Evolutionary conservation across 1,140 invertebrate species (phyloP).

Genomic region (Manduca sexta): DNA sequence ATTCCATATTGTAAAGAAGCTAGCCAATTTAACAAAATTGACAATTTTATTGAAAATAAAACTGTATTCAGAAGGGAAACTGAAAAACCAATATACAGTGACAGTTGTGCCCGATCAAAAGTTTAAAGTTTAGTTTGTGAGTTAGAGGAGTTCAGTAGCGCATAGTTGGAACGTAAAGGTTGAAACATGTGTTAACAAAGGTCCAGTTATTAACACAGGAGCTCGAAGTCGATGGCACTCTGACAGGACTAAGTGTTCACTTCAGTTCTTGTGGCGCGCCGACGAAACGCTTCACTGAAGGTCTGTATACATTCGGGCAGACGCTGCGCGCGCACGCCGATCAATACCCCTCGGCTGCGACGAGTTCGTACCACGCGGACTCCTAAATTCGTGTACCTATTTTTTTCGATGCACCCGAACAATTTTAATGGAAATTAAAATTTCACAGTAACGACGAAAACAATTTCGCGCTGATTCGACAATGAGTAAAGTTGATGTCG

Average conservation of each 20-base stretch:
- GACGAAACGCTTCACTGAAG: conserved; percentile 52
- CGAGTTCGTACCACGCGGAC: conserved; percentile 49
- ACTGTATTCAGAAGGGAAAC: no score
- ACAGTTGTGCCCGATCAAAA: no score
- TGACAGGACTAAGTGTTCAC: conserved; percentile 47
- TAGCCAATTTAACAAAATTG: no score
- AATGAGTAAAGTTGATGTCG: background rate
- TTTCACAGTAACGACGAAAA: conserved; percentile 17
- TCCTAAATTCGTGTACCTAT: conserved; percentile 51
- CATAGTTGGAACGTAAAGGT: no score
- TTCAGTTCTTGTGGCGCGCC: conserved; percentile 52
- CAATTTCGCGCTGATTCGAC: conserved; percentile 13
- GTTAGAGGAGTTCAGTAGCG: no score
- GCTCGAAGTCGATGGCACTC: background rate
- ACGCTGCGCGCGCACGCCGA: conserved; percentile 66
- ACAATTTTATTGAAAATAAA: no score
- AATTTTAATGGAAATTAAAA: conserved; percentile 25
- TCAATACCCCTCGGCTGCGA: conserved; percentile 59
- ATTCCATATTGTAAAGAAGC: no score
- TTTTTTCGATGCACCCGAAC: conserved; percentile 34
- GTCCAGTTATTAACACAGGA: conserved; percentile 1
- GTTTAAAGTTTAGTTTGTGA: no score
- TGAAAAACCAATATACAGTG: no score
- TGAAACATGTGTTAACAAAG: no score
- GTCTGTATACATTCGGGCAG: conserved; percentile 60